Percentiles rank a stretch among this genome's conserved stretches.
Evolutionary conservation across 2,797 vertebrate genomes (phyloP).

Genomic region (Mergus octosetaceus): DNA sequence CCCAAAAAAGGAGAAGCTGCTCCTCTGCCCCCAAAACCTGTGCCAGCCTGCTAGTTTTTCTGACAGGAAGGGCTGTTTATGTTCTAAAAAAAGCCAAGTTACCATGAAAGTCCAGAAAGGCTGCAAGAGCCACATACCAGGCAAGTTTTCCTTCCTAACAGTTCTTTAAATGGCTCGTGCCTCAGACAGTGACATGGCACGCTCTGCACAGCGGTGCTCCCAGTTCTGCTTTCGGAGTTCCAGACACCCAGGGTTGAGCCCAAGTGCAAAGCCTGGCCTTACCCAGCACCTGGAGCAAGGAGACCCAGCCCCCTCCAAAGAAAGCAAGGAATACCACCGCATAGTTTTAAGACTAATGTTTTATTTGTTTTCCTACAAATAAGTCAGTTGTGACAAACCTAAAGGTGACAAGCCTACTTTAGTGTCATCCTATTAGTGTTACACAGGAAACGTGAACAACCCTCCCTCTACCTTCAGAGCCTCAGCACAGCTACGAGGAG

Average conservation of each 20-base stretch:
- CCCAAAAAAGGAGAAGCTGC: conserved; percentile 24
- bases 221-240: too few relatives aligned
- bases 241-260: too few relatives aligned
- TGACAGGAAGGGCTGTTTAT: background rate
- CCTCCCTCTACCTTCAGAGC: accelerated
- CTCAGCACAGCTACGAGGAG: accelerated
- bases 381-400: background rate
- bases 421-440: background rate
- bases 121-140: background rate
- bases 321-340: background rate
- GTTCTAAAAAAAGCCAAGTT: conserved; percentile 46
- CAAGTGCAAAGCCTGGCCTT: accelerated
- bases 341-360: background rate
- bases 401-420: background rate
- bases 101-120: conserved; percentile 45
- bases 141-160: background rate
- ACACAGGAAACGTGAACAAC: background rate
- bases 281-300: accelerated
- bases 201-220: background rate
- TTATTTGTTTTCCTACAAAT: conserved; percentile 44
- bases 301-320: background rate
- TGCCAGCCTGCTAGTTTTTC: background rate
- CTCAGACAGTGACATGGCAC: too few relatives aligned
- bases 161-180: background rate
- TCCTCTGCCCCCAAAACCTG: background rate